Evolutionary conservation across 2,797 vertebrate species (phyloP).

Genomic region (Dendrocincla tyrannina): DNA sequence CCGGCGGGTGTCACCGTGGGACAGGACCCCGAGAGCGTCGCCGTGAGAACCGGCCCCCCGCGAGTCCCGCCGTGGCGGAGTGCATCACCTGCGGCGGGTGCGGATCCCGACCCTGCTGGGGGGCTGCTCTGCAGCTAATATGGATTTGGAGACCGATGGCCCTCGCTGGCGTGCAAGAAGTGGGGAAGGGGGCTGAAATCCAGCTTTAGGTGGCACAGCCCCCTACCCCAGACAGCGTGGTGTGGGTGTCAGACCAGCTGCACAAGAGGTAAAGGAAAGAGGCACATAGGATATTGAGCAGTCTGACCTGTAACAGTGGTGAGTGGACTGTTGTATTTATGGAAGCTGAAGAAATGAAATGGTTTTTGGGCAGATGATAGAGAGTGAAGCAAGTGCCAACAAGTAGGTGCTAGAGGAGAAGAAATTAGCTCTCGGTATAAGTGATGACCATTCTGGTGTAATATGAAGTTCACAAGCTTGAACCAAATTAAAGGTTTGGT

Average conservation of each 20-base stretch:
- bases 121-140: background rate
- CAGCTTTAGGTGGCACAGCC: rapidly evolving
- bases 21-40: rapidly evolving
- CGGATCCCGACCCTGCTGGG: too few species aligned
- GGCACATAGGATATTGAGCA: rapidly evolving
- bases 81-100: too few species aligned
- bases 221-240: rapidly evolving
- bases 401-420: background rate
- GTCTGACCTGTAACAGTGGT: too few species aligned
- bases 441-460: background rate
- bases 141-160: rapidly evolving
- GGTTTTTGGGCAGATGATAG: background rate
- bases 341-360: background rate
- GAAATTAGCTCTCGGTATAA: background rate
- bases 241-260: background rate
- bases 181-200: background rate
- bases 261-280: background rate
- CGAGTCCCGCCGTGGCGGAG: too few species aligned
- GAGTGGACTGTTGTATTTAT: background rate
- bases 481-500: background rate
- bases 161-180: background rate
- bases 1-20: too few species aligned
- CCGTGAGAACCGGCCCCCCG: background rate
- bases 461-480: background rate
- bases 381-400: background rate